Evolutionary conservation across 30 jellyfish, hydroid and myxozoan species (phyloP), one percentile per base, ranked within the genome.

Genomic region (Morbakka virulenta): DNA sequence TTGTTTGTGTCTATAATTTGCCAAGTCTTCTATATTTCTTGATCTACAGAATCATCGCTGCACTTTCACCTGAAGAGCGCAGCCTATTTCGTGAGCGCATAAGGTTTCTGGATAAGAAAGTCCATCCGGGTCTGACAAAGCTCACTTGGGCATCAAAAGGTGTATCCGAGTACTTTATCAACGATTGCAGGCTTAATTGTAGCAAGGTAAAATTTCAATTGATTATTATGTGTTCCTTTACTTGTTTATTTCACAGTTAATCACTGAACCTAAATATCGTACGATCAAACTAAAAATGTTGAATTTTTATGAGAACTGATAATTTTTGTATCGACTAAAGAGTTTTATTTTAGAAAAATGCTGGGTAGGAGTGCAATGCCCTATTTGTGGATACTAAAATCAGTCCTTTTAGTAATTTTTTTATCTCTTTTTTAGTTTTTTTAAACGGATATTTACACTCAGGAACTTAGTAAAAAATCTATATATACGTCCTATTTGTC

Each of bases 91-190:
- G 95, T 41, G 99, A 92, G 49, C 49, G 99, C 4, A 92, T 92
- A 32, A 88, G 99, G 4, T 92, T 92, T 77, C 80, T 92, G 2
- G 99, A 92, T 75, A 92, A 86, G 64, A 92, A 91, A 81, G 72
- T 93, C 47, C 96, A 92, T 52, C 99, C 99, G 26, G 99, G 99
- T 33, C 76, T 92, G 22, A 92, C 99, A 11, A 92, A 92, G 68
- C 64, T 92, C 75, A 85, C 85, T 25, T 92, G 99, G 99, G 95
- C 96, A 47, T 68, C 96, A 48, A 92, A 92, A 76, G 99, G 96
- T 0, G 87, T 93, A 17, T 85, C 99, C 6, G 99, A 92, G 52
- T 83, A 76, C 72, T 92, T 76, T 79, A 84, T 92, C 62, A 92
- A 79, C 50, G 99, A 92, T 57, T 92, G 99, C 64, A 95, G 99